Conservation (phyloP, 2,888 invertebrate species). For the Ephialtes manifestator region DNA sequence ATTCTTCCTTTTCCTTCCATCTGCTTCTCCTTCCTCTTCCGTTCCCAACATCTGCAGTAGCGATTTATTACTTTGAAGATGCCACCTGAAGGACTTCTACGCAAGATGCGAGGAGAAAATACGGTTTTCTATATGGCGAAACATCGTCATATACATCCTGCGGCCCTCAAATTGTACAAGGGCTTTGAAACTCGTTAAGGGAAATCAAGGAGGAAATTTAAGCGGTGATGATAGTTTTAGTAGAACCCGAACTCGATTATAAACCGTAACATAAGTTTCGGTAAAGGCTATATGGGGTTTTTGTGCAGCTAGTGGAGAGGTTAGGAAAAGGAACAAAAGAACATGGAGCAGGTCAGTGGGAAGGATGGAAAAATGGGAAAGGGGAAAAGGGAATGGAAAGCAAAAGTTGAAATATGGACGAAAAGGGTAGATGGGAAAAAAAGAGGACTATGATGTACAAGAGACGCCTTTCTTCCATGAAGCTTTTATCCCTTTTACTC, state of each 20-base stretch:
- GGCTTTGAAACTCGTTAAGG: constrained; percentile 33
- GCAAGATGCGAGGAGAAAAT: not conserved
- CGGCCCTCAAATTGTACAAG: constrained; percentile 24
- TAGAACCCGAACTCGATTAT: constrained; percentile 44
- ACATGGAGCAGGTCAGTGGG: not conserved
- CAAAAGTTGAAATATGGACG: constrained; percentile 49
- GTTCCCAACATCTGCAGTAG: not conserved
- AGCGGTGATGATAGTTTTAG: constrained; percentile 24
- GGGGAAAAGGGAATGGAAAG: constrained; percentile 52
- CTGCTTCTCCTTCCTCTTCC: not conserved
- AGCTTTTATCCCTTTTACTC: constrained; percentile 17
- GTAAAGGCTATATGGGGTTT: constrained; percentile 34
- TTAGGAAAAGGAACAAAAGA: not conserved
- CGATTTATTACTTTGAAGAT: not conserved
- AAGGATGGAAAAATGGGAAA: not conserved
- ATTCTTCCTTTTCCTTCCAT: not conserved
- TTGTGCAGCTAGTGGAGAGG: not conserved
- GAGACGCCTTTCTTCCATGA: constrained; percentile 29
- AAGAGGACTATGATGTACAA: constrained; percentile 20
- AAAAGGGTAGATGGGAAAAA: constrained; percentile 36
- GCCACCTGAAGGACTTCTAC: not conserved
- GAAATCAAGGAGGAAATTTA: constrained; percentile 4
- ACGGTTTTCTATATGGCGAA: not conserved
- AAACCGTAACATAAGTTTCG: constrained; percentile 64
- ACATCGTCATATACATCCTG: constrained; percentile 11